Conservation (phyloP, 1,140 invertebrate genomes). For the Varroa destructor region DNA sequence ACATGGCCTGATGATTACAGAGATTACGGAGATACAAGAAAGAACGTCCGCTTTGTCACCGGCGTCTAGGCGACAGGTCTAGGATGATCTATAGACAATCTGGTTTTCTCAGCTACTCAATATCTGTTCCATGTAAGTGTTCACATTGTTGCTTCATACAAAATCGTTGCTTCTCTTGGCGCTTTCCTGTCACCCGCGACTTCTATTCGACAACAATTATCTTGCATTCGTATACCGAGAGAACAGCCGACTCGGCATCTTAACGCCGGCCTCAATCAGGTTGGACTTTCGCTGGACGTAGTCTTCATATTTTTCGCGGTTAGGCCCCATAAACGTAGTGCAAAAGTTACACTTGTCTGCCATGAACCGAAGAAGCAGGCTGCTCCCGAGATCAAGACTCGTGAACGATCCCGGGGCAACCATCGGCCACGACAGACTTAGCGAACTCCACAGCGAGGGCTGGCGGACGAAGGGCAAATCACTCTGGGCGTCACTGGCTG, state of each 20-base stretch:
- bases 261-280: constrained; percentile 15
- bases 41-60: too few species aligned
- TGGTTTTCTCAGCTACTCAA: too few species aligned
- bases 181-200: too few species aligned
- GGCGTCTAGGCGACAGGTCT: too few species aligned
- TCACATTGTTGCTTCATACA: too few species aligned
- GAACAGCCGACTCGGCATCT: background rate
- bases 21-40: too few species aligned
- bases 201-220: background rate
- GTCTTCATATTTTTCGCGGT: constrained; percentile 10
- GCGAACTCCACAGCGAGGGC: constrained; percentile 15
- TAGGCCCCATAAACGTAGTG: background rate
- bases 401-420: constrained; percentile 18
- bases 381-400: constrained; percentile 24
- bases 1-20: too few species aligned
- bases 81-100: too few species aligned
- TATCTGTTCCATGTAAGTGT: too few species aligned
- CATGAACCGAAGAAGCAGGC: constrained; percentile 14
- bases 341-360: constrained; percentile 17
- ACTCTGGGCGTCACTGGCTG: constrained; percentile 12
- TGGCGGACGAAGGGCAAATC: constrained; percentile 1
- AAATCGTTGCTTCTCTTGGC: too few species aligned
- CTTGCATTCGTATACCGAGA: constrained; percentile 14
- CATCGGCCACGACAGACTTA: constrained; percentile 25
- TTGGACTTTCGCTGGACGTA: constrained; percentile 23